Base-by-base conservation (phyloP, 2,797 vertebrate genomes). In the Acanthurus lineatus region DNA sequence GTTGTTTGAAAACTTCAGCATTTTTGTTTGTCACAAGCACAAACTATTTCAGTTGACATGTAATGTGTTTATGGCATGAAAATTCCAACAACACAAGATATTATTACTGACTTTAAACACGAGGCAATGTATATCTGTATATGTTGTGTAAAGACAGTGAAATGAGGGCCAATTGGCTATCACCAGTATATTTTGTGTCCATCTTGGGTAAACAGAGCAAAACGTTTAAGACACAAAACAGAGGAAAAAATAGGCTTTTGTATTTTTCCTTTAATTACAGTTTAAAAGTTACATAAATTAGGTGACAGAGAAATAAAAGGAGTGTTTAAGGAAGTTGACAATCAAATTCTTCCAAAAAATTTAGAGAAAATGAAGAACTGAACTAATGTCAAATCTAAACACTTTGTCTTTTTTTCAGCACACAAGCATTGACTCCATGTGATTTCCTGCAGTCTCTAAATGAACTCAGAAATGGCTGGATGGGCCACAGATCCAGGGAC, bases 1-100 rank as follows among this genome's bases (percentile, higher is more conserved):
- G 32, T 25, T 28, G 17, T 63, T 58, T 61, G 3, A 61, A 38
- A 69, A 22, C 32, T 15, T 61, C 1, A 14, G 17, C 5, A 16
- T 44, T 44, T 63, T 59, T 54, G 48, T 77, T 82, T 52, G 44
- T 51, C 44, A 19, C 45, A n/a, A 14, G 32, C 47, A 71, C 62
- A 7, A 58, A 56, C 53, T 35, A 11, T 28, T 48, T 63, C 6
- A 44, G 20, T 67, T 58, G 28, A 71, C 3, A 44, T 1, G 60
- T 66, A 60, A 20, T 54, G 15, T 58, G 14, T 49, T 68, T 70
- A 42, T 64, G 38, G 38, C 66, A 60, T 57, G n/a, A 48, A 56
- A 2, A 66, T 15, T 9, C 28, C 38, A 48, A 57, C 42, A 61
- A 57, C 4, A 8, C 60, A 66, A 77, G 3, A 45, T 5, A 20